A percentile compares a stretch with the other conserved stretches of the same genome.
phyloP scores from a whole-genome alignment of 2,113 vertebrate genomes.

The Suncus etruscus region DNA sequence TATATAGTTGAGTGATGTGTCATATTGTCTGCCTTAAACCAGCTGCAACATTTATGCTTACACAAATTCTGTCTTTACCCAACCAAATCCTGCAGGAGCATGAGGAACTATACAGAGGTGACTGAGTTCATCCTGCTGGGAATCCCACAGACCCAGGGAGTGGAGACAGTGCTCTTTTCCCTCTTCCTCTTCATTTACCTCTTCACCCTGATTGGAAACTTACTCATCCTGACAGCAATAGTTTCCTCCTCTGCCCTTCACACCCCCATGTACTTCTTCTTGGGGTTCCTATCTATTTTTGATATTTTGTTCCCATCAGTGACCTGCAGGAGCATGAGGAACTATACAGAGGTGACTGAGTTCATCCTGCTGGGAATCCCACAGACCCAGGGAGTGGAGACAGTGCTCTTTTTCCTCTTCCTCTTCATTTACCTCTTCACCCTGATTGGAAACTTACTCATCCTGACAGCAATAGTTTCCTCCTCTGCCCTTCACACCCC shows the following conservation, averaged over 20 bases:
- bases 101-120: conserved; percentile 46
- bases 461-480: conserved; percentile 67
- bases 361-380: conserved; percentile 78
- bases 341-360: conserved; percentile 57
- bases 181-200: conserved; percentile 69
- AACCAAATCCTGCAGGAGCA: background rate
- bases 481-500: conserved; percentile 72
- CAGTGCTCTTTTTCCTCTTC: conserved; percentile 66
- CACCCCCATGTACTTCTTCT: conserved; percentile 78
- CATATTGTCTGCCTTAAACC: background rate
- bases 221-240: conserved; percentile 67
- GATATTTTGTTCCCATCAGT: conserved; percentile 74
- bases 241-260: conserved; percentile 68
- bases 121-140: conserved; percentile 75
- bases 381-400: conserved; percentile 60
- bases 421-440: conserved; percentile 70
- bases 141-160: conserved; percentile 66
- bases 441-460: conserved; percentile 61
- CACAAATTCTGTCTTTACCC: background rate
- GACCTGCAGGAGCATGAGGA: conserved; percentile 47
- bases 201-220: conserved; percentile 69
- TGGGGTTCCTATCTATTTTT: conserved; percentile 72
- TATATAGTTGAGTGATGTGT: background rate
- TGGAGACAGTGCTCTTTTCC: conserved; percentile 65
- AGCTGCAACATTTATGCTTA: background rate